Evolutionary conservation across 2,113 vertebrate species (phyloP).

Genomic region (Suricata suricatta): DNA sequence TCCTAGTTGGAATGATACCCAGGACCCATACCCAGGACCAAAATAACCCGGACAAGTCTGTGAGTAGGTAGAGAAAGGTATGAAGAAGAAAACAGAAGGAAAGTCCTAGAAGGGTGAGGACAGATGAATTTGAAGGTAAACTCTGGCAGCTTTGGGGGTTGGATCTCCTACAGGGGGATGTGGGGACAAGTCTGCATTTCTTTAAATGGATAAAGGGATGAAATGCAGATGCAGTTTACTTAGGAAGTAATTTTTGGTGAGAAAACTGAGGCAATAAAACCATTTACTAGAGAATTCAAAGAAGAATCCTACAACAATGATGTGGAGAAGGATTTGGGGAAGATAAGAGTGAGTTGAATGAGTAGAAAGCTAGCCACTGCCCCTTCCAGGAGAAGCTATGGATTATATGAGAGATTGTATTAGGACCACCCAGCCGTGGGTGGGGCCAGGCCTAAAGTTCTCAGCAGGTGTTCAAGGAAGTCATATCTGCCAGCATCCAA

Average conservation of each 20-base stretch:
- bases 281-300: background rate
- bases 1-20: background rate
- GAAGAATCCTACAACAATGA: background rate
- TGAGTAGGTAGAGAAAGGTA: background rate
- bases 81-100: background rate
- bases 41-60: too few relatives aligned
- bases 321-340: background rate
- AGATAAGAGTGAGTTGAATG: background rate
- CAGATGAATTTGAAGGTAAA: background rate
- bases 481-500: background rate
- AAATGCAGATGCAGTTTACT: background rate
- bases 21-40: too few relatives aligned
- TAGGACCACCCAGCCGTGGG: background rate
- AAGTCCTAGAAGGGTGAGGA: background rate
- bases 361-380: background rate
- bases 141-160: too few relatives aligned
- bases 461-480: background rate
- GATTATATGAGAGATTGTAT: background rate
- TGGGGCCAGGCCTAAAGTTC: background rate
- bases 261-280: background rate
- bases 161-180: background rate
- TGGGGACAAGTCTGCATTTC: background rate
- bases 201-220: rapidly evolving
- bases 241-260: background rate
- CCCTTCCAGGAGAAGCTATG: background rate